Conservation (phyloP, 1,140 invertebrate genomes). For the Ganaspis sp. region DNA sequence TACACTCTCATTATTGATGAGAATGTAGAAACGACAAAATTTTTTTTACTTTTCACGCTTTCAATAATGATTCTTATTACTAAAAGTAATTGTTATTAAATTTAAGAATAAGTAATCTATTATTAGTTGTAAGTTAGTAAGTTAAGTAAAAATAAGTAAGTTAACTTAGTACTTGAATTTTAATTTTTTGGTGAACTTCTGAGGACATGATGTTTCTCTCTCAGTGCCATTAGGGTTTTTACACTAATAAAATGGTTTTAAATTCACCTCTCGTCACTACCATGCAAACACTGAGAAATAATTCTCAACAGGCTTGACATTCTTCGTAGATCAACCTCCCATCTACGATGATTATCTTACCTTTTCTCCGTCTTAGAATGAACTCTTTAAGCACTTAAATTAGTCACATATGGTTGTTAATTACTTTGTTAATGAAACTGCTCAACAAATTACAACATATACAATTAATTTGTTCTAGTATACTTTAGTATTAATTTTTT, state of each 20-base stretch:
- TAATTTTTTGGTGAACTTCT: slow-evolving; percentile 48
- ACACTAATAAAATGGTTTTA: background rate
- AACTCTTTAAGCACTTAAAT: background rate
- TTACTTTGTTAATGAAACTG: background rate
- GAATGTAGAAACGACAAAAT: too few relatives aligned
- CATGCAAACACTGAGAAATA: background rate
- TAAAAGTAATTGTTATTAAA: too few relatives aligned
- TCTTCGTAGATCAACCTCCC: background rate
- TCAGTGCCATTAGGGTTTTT: slow-evolving; percentile 44
- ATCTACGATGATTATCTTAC: background rate
- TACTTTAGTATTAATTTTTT: too few relatives aligned
- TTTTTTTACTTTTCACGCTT: too few relatives aligned
- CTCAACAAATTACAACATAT: background rate
- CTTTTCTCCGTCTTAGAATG: background rate
- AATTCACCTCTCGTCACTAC: background rate
- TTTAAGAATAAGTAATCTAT: background rate
- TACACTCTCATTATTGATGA: too few relatives aligned
- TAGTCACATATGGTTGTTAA: background rate
- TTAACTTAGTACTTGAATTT: slow-evolving; percentile 42
- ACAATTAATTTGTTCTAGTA: too few relatives aligned
- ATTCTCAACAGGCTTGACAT: background rate
- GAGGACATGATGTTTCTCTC: slow-evolving; percentile 53
- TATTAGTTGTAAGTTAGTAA: slow-evolving; percentile 32
- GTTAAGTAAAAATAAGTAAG: slow-evolving; percentile 33
- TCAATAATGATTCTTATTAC: too few relatives aligned